Evolutionary conservation across 2,797 vertebrate species (phyloP), one percentile per base, ranked within the genome.

Genomic region (Acanthurus tractus): DNA sequence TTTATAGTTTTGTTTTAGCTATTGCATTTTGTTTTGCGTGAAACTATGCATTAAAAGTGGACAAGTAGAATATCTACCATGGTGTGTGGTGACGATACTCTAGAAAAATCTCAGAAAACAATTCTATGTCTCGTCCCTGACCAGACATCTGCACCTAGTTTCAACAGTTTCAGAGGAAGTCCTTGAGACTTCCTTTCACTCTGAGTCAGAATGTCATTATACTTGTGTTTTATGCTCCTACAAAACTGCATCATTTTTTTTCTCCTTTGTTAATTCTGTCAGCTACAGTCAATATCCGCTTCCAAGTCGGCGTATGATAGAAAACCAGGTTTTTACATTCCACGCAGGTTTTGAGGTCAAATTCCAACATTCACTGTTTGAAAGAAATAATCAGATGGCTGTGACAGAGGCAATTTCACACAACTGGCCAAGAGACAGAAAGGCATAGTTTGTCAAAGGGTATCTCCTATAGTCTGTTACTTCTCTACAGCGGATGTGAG

Each of bases 381-480:
- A 78, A 58, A 57, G 76, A 56, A 65, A 59, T 46, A 78, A 85
- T 77, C 65, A 79, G 77, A 79, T 76, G 23, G 62, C 77, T 84
- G 66, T 68, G 63, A 75, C 48, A 13, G 22, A 77, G 66, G 53
- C 61, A 66, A 66, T 73, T 67, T 44, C 75, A 81, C 77, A 85
- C 67, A 79, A 40, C 62, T 67, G 69, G 65, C 71, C 44, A 23
- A 49, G 65, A 81, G 48, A 70, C 62, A 76, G 61, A 54, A 62
- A 79, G 70, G 54, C 65, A 29, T 14, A 66, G 65, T 38, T 48
- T 86, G 83, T 88, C 81, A 82, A 68, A 85, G 54, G 70, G 50
- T 52, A 67, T 79, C 78, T 81, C 61, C 68, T 76, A 75, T 50
- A 87, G 78, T 65, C 52, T 74, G n/a, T 10, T 56, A 56, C 73